These are phyloP conservation scores for Bimastos eiseni DNA, from an alignment of 2,888 invertebrate species.

Conservation along the genomic window DNA sequence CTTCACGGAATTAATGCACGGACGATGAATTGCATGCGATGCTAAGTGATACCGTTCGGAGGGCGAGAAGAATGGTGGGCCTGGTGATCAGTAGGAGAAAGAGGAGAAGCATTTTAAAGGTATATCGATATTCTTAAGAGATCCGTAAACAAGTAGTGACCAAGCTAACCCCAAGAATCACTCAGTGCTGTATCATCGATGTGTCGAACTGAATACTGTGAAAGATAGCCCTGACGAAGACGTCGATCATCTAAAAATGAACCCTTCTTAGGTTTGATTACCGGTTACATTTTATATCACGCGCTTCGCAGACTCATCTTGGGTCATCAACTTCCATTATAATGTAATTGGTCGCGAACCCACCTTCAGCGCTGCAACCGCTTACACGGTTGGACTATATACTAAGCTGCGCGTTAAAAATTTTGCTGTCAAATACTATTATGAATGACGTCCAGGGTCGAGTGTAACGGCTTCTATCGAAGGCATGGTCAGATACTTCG, in stretches of 20 bases:
- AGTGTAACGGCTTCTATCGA: background rate
- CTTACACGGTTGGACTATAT: background rate
- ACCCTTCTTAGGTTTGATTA: background rate
- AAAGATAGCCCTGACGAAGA: background rate
- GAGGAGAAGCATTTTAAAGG: too few species aligned
- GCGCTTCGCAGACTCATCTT: background rate
- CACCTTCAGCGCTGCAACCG: background rate
- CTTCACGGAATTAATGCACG: too few species aligned
- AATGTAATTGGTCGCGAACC: background rate
- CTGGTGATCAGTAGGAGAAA: background rate
- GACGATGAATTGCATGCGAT: too few species aligned
- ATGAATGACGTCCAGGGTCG: background rate
- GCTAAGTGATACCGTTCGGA: too few species aligned
- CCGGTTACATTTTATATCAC: background rate
- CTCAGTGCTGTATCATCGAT: background rate
- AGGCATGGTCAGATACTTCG: background rate
- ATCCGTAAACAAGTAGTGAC: too few species aligned
- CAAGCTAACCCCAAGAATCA: background rate
- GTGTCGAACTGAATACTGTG: background rate
- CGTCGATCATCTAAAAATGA: background rate
- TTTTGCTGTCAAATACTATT: background rate
- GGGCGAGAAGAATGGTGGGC: too few species aligned
- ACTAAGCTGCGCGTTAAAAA: background rate
- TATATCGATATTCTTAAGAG: too few species aligned
- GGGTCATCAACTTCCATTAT: background rate